These are phyloP conservation scores for Mizuhopecten yessoensis DNA, from an alignment of 1,140 invertebrate genomes.

Conservation along the genomic window DNA sequence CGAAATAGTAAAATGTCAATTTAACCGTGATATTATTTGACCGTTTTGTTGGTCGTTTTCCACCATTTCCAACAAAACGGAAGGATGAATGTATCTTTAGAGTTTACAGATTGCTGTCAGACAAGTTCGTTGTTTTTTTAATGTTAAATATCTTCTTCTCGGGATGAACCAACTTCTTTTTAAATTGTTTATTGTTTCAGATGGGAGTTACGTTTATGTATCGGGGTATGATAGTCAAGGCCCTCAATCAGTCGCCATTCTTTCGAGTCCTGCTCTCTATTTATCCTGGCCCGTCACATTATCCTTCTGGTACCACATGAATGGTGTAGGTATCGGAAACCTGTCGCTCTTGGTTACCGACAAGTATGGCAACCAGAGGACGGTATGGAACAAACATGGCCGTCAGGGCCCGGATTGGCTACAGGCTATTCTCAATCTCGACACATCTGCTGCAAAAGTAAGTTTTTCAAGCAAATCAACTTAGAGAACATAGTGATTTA, in stretches of 20 bases:
- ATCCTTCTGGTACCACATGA: constrained; percentile 63
- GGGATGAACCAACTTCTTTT: too few species aligned
- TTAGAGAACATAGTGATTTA: too few species aligned
- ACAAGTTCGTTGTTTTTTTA: too few species aligned
- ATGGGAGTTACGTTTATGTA: constrained; percentile 46
- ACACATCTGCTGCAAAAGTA: constrained; percentile 41
- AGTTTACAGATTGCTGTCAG: too few species aligned
- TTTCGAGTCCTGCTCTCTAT: constrained; percentile 43
- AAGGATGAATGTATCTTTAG: too few species aligned
- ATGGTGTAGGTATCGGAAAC: constrained; percentile 54
- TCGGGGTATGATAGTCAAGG: background rate
- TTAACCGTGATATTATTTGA: too few species aligned
- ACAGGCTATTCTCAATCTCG: constrained; percentile 31
- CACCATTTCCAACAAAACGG: too few species aligned
- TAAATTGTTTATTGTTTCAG: background rate
- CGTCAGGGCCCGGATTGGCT: constrained; percentile 57
- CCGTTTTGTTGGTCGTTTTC: too few species aligned
- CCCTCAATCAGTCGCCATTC: constrained; percentile 27
- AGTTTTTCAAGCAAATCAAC: background rate
- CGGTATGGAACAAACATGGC: constrained; percentile 35
- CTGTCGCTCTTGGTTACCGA: constrained; percentile 31
- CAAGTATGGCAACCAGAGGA: background rate
- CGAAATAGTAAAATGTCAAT: too few species aligned
- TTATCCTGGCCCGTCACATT: background rate
- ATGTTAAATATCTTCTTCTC: too few species aligned